These are phyloP conservation scores for Fundulus diaphanus DNA, from an alignment of 2,797 vertebrate genomes.

Conservation along the genomic window DNA sequence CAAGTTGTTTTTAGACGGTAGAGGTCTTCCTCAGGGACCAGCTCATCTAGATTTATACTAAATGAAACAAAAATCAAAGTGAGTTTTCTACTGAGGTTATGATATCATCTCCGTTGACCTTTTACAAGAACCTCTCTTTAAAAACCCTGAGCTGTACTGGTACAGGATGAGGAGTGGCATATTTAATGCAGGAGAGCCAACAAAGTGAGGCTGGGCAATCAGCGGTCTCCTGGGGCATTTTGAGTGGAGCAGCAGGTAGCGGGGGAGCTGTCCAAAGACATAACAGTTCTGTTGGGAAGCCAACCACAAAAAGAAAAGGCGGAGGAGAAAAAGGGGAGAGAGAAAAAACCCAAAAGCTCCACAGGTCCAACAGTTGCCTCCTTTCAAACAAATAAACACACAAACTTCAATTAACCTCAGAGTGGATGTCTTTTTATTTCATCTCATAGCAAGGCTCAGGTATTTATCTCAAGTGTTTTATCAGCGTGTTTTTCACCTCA, in stretches of 20 bases:
- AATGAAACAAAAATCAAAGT: background rate
- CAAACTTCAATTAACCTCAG: conserved; percentile 43
- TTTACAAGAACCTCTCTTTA: background rate
- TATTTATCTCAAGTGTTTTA: conserved; percentile 29
- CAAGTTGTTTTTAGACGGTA: background rate
- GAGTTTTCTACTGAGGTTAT: background rate
- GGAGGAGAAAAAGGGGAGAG: conserved; percentile 21
- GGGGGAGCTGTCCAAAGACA: conserved; percentile 72
- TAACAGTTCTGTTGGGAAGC: conserved; percentile 71
- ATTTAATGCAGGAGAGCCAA: conserved; percentile 24
- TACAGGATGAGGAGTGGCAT: conserved; percentile 27
- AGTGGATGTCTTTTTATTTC: conserved; percentile 36
- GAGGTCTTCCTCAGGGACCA: background rate
- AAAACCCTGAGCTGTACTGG: background rate
- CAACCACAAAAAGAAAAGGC: conserved; percentile 68
- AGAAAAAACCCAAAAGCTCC: conserved; percentile 24
- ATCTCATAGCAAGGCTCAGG: conserved; percentile 9
- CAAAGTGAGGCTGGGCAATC: conserved; percentile 29
- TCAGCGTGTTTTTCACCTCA: conserved; percentile 10
- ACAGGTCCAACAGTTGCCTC: conserved; percentile 35
- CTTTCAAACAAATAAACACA: conserved; percentile 52
- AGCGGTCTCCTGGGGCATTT: conserved; percentile 52
- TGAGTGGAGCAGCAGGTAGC: conserved; percentile 78
- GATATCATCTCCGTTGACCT: background rate
- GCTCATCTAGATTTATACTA: background rate